Percentiles rank a stretch among this genome's conserved stretches.
Conservation (phyloP, 2,888 invertebrate species). For the Heliconius erato region DNA sequence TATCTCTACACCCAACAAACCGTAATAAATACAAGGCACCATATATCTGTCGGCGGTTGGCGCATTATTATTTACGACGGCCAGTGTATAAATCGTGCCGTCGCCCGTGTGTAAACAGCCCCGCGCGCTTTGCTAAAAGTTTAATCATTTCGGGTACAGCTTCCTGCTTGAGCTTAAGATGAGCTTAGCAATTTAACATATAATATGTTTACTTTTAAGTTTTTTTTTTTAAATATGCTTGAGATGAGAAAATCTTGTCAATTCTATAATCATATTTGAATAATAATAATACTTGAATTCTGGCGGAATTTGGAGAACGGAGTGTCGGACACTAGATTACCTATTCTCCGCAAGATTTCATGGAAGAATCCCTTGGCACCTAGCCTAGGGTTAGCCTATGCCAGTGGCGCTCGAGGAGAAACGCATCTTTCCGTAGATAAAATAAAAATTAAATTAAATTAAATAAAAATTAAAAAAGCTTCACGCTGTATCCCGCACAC, state of each 20-base stretch:
- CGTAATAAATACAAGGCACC: constrained; percentile 76
- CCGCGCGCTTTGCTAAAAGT: constrained; percentile 40
- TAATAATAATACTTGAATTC: too few species aligned
- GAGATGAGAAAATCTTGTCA: not conserved
- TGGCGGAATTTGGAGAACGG: too few species aligned
- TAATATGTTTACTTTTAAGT: constrained; percentile 39
- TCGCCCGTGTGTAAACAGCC: constrained; percentile 72
- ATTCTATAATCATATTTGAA: not conserved
- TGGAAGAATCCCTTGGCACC: too few species aligned
- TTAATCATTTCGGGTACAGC: constrained; percentile 56
- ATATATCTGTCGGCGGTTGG: constrained; percentile 81
- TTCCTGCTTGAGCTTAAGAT: constrained; percentile 51
- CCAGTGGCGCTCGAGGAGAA: too few species aligned
- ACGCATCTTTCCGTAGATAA: too few species aligned
- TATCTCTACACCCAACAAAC: constrained; percentile 68
- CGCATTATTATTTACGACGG: constrained; percentile 74
- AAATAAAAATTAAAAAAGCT: too few species aligned
- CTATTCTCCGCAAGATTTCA: too few species aligned
- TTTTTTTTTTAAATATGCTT: constrained; percentile 35
- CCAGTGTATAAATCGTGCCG: constrained; percentile 72
- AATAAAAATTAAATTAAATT: too few species aligned
- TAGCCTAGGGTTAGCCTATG: too few species aligned
- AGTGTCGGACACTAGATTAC: too few species aligned
- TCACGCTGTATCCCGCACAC: too few species aligned
- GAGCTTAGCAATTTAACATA: constrained; percentile 39